Evolutionary conservation across 1,140 invertebrate genomes (phyloP).

Genomic region (Drosophila guanche): DNA sequence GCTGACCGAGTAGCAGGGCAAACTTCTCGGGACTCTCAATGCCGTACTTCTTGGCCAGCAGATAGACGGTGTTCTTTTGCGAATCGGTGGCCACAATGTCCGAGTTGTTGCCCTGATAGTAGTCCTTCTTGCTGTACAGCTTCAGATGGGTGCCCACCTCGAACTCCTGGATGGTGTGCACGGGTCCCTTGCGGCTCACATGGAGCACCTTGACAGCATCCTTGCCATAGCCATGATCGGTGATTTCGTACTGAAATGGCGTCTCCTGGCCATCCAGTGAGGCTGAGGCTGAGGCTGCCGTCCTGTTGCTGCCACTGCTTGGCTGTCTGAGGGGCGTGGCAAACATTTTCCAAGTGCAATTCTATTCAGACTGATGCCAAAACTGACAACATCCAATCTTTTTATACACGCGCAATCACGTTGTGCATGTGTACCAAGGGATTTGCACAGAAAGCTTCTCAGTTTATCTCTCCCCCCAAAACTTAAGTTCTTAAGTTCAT

Average conservation of each 20-base stretch:
- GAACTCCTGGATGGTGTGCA: constrained; percentile 88
- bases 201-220: constrained; percentile 89
- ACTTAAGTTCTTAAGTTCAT: background rate
- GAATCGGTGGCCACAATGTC: constrained; percentile 92
- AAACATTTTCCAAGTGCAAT: constrained; percentile 41
- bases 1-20: constrained; percentile 87
- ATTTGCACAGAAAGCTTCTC: constrained; percentile 2
- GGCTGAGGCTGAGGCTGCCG: background rate
- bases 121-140: constrained; percentile 88
- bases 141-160: constrained; percentile 89
- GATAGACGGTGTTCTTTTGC: constrained; percentile 92
- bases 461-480: constrained; percentile 13
- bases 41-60: constrained; percentile 90
- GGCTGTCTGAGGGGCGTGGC: constrained; percentile 44
- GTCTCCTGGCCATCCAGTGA: constrained; percentile 20
- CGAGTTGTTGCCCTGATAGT: constrained; percentile 86
- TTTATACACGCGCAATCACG: constrained; percentile 17
- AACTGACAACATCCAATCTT: background rate
- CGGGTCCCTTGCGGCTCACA: constrained; percentile 86
- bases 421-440: background rate
- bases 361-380: constrained; percentile 23
- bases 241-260: constrained; percentile 85
- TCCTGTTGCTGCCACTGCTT: background rate
- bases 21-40: constrained; percentile 90
- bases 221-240: constrained; percentile 89